A percentile compares a stretch with the other conserved stretches of the same genome.
Conservation (phyloP, 2,888 invertebrate species). For the Belgica antarctica region DNA sequence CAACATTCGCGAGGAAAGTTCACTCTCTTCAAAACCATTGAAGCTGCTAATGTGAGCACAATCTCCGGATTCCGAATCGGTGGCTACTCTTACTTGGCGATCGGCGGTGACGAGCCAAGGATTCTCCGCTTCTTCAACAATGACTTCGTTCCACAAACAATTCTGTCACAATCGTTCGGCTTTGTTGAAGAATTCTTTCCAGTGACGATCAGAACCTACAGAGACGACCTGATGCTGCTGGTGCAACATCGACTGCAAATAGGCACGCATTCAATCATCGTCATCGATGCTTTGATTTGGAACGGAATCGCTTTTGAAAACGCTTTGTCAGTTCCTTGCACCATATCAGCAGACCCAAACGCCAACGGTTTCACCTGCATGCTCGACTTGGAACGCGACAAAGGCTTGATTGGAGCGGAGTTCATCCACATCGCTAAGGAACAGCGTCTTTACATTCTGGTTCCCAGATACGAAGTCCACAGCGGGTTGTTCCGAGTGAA, state of each 20-base stretch:
- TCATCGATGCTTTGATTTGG: slow-evolving; percentile 54
- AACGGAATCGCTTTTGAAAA: slow-evolving; percentile 53
- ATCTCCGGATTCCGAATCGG: slow-evolving; percentile 53
- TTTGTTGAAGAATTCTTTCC: slow-evolving; percentile 52
- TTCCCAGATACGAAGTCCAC: slow-evolving; percentile 50
- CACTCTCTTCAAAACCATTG: slow-evolving; percentile 43
- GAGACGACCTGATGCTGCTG: slow-evolving; percentile 54
- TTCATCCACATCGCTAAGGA: slow-evolving; percentile 48
- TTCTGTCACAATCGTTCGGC: slow-evolving; percentile 52
- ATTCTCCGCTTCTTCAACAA: slow-evolving; percentile 52
- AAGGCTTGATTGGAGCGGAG: slow-evolving; percentile 51
- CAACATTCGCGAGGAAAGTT: slow-evolving; percentile 45
- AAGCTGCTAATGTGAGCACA: slow-evolving; percentile 49
- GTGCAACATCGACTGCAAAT: slow-evolving; percentile 54
- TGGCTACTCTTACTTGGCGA: slow-evolving; percentile 52
- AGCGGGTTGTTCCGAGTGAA: slow-evolving; percentile 49
- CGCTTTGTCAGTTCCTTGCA: slow-evolving; percentile 51
- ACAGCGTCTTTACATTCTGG: slow-evolving; percentile 49
- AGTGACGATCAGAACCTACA: slow-evolving; percentile 52
- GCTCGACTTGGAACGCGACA: slow-evolving; percentile 50
- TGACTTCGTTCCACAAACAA: slow-evolving; percentile 50
- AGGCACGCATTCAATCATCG: slow-evolving; percentile 50
- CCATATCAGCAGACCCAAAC: slow-evolving; percentile 47
- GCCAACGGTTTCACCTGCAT: slow-evolving; percentile 51
- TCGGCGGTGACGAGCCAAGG: slow-evolving; percentile 51